phyloP scores from a whole-genome alignment of 1,140 invertebrate species.

The Drosophila jambulina region DNA sequence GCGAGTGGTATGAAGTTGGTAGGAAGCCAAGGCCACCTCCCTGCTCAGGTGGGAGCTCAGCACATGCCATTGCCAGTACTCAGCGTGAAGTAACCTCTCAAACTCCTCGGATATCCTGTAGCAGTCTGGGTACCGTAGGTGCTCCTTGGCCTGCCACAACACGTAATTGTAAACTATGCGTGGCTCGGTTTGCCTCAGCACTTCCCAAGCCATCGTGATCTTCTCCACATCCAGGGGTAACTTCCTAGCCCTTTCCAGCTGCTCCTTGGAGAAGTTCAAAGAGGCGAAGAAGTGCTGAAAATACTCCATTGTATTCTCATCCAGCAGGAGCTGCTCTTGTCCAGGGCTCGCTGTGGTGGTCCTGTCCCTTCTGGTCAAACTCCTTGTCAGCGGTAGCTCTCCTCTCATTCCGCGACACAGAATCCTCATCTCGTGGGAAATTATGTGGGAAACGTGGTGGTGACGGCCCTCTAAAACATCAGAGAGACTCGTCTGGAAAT shows the following conservation, averaged over 20 bases:
- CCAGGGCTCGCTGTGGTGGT: background rate
- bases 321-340: constrained; percentile 48
- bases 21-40: constrained; percentile 71
- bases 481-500: constrained; percentile 38
- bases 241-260: constrained; percentile 60
- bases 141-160: constrained; percentile 64
- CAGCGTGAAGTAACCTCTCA: constrained; percentile 61
- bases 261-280: constrained; percentile 53
- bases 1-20: constrained; percentile 75
- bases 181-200: constrained; percentile 63
- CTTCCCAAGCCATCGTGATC: constrained; percentile 42
- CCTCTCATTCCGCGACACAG: constrained; percentile 70
- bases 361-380: constrained; percentile 7
- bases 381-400: constrained; percentile 46
- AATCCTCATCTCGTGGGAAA: constrained; percentile 61
- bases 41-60: constrained; percentile 42
- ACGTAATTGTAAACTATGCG: constrained; percentile 73
- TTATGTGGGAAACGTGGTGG: constrained; percentile 53
- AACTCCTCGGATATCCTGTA: constrained; percentile 64
- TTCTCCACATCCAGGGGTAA: constrained; percentile 52
- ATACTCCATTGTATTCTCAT: constrained; percentile 65
- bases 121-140: constrained; percentile 59
- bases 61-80: constrained; percentile 79
- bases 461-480: constrained; percentile 32
- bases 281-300: constrained; percentile 58